A percentile compares a stretch with the other conserved stretches of the same genome.
Evolutionary conservation across 2,797 vertebrate genomes (phyloP).

Genomic region (Zenarchopterus dispar): DNA sequence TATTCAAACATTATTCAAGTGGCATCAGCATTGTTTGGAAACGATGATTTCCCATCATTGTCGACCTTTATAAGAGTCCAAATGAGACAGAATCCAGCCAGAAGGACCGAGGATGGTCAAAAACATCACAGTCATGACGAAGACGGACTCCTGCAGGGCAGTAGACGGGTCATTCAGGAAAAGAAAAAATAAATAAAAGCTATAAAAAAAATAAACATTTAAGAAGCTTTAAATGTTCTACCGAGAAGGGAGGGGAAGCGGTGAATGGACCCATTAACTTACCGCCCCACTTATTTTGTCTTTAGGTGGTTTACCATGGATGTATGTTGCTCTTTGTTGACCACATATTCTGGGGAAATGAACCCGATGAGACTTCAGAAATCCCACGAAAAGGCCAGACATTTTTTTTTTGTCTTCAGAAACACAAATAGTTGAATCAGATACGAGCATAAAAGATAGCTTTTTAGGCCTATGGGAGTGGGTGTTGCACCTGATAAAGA

Average conservation of each 20-base stretch:
- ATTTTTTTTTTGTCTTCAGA: neutral
- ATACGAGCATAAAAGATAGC: no score
- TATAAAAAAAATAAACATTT: no score
- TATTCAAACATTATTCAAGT: no score
- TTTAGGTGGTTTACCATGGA: slow-evolving; percentile 44
- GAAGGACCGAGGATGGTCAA: slow-evolving; percentile 54
- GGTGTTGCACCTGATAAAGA: no score
- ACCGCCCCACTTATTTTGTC: slow-evolving; percentile 23
- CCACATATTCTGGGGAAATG: neutral
- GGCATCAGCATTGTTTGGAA: no score
- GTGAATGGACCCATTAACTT: slow-evolving; percentile 26
- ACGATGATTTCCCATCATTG: slow-evolving; percentile 13
- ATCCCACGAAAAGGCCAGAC: slow-evolving; percentile 3
- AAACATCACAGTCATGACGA: slow-evolving; percentile 48
- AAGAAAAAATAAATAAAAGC: neutral
- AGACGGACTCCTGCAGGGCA: slow-evolving; percentile 41
- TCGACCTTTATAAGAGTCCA: slow-evolving; percentile 44
- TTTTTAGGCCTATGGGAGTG: no score
- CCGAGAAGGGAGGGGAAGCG: no score
- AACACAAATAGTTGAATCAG: no score
- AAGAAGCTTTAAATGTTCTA: no score
- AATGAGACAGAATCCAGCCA: slow-evolving; percentile 62
- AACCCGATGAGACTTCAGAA: slow-evolving; percentile 5
- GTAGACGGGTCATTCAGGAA: no score
- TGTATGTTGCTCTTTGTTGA: slow-evolving; percentile 28